Base-by-base conservation (phyloP, 1,140 invertebrate species). In the Conopomorpha cramerella region DNA sequence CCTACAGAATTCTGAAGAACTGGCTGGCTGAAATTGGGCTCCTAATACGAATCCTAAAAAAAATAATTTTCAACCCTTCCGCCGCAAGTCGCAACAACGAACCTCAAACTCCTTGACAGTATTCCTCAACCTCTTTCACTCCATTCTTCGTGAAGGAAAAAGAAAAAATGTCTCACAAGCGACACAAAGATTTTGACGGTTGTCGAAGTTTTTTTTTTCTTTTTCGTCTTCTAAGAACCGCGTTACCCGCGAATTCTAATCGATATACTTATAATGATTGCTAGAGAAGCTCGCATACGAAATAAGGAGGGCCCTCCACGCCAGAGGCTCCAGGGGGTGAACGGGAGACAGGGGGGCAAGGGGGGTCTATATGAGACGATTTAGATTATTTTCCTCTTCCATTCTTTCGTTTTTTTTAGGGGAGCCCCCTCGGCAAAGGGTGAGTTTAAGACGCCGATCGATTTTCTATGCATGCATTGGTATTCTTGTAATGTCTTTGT, bases 341-440 rank as follows among this genome's bases (percentile, higher is more conserved):
- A 63, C 53, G 62, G 59, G 44, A 36, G 29, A 48, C 46, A 33
- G 51, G 49, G 48, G 17, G 36, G 31, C 17, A 28, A 27, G 27
- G 55, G 57, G 64, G 58, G 55, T 51, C 66, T 64, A 72, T 74
- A 74, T 74, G 70, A 74, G 70, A 74, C 70, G 70, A 74, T 74
- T 74, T 74, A 74, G 70, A 74, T 74, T 74, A 71, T 74, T 74
- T 71, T 66, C 70, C 66, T 71, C 66, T 74, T 74, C 65, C 70
- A 71, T 74, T 71, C 65, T 74, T 74, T 70, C 65, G 64, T 17
- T 67, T 74, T 74, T 73, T 74, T 74, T 65, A 57, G 66, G 70
- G 65, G 59, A 65, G 65, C 62, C 62, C 61, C 70, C 66, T 70
- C 59, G 49, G 7, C 13, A 17, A 53, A 71, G 70, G 66, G 70